phyloP scores from a whole-genome alignment of 2,797 vertebrate species.

The Rhinoraja longicauda region DNA sequence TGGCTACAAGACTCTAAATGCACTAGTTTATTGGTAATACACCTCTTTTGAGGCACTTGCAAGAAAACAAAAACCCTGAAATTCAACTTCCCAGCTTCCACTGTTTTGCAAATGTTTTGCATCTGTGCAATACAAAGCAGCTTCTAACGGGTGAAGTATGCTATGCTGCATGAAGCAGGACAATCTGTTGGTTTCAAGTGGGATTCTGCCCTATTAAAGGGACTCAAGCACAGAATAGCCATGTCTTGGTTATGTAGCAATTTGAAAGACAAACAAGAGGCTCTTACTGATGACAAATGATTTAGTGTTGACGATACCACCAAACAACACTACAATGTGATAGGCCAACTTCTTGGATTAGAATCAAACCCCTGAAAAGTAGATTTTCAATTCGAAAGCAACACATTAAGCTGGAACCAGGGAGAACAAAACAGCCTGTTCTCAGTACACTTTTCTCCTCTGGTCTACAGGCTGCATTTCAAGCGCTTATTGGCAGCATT shows the following conservation, averaged over 20 bases:
- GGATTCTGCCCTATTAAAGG: slow-evolving; percentile 47
- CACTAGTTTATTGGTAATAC: slow-evolving; percentile 43
- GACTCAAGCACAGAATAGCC: slow-evolving; percentile 45
- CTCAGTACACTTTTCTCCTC: background rate
- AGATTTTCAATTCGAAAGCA: background rate
- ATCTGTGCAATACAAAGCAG: background rate
- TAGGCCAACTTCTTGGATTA: slow-evolving; percentile 2
- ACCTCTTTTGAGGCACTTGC: slow-evolving; percentile 41
- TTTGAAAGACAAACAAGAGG: slow-evolving; percentile 52
- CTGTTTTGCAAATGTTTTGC: background rate
- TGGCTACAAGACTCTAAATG: slow-evolving; percentile 44
- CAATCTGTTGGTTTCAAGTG: slow-evolving; percentile 37
- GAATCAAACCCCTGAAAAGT: background rate
- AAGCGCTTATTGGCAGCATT: background rate
- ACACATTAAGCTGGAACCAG: background rate
- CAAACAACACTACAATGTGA: background rate
- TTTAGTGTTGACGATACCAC: slow-evolving; percentile 45
- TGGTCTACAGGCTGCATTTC: background rate
- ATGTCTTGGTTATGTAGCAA: slow-evolving; percentile 55
- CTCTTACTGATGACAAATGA: slow-evolving; percentile 56
- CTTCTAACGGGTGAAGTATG: background rate
- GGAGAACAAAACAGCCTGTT: background rate
- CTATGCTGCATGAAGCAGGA: background rate
- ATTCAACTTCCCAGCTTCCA: background rate
- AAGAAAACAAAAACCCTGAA: background rate